These are phyloP conservation scores for Drosophila emarginata DNA, from an alignment of 2,888 invertebrate genomes.

Conservation along the genomic window DNA sequence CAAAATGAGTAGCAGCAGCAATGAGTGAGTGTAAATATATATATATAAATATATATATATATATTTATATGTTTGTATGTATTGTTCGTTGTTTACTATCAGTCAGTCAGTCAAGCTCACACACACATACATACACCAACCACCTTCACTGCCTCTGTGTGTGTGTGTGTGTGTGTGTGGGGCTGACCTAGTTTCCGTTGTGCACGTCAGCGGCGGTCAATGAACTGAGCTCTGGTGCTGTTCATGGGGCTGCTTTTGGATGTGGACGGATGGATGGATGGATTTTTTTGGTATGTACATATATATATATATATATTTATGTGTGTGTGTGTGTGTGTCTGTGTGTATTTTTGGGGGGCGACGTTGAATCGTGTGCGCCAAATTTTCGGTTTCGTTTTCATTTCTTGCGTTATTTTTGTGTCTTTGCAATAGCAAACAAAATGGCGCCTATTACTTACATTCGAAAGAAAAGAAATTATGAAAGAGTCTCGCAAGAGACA, in stretches of 20 bases:
- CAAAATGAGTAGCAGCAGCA: slow-evolving; percentile 51
- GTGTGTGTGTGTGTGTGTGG: slow-evolving; percentile 10
- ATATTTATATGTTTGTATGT: slow-evolving; percentile 15
- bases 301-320: background rate
- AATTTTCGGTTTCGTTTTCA: slow-evolving; percentile 81
- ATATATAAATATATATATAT: slow-evolving; percentile 8
- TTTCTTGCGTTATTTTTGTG: slow-evolving; percentile 77
- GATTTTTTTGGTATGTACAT: slow-evolving; percentile 14
- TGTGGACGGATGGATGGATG: slow-evolving; percentile 1
- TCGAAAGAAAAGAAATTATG: slow-evolving; percentile 69
- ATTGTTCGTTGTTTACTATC: slow-evolving; percentile 65
- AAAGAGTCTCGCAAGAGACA: slow-evolving; percentile 44
- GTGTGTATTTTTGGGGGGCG: slow-evolving; percentile 24
- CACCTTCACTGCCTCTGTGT: slow-evolving; percentile 67
- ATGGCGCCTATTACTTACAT: slow-evolving; percentile 69
- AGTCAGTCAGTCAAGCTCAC: slow-evolving; percentile 41
- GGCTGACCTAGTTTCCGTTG: slow-evolving; percentile 50
- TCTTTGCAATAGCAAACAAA: slow-evolving; percentile 74
- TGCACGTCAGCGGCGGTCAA: slow-evolving; percentile 73
- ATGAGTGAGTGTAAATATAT: slow-evolving; percentile 25
- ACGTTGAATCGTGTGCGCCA: slow-evolving; percentile 55
- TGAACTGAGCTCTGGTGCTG: slow-evolving; percentile 62
- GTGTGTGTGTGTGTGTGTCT: slow-evolving; percentile 22
- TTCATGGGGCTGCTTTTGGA: background rate
- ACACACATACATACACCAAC: slow-evolving; percentile 26